Conservation (phyloP, 1,140 invertebrate genomes). For the Rhopalosiphum padi region DNA sequence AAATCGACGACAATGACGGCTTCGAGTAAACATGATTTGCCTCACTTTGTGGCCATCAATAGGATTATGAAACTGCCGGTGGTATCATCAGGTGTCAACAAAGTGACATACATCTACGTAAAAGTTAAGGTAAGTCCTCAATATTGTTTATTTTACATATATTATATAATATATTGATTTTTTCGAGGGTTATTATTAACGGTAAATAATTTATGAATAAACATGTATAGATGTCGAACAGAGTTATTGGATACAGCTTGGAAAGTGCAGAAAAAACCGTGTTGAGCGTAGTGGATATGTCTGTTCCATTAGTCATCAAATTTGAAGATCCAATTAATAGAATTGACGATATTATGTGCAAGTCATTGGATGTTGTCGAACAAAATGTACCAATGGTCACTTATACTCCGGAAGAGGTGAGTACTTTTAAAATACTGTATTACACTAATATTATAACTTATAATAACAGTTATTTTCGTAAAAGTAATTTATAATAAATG, state of each 20-base stretch:
- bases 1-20: not conserved
- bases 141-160: not conserved
- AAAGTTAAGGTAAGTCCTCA: not conserved
- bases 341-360: slow-evolving; percentile 78
- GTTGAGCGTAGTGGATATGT: slow-evolving; percentile 71
- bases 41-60: slow-evolving; percentile 43
- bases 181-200: not conserved
- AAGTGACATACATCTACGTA: slow-evolving; percentile 23
- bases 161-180: not conserved
- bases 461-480: not conserved
- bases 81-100: slow-evolving; percentile 27
- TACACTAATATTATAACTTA: not conserved
- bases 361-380: slow-evolving; percentile 78
- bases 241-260: slow-evolving; percentile 75
- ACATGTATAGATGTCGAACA: slow-evolving; percentile 70
- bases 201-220: not conserved
- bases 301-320: slow-evolving; percentile 72
- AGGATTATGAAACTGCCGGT: slow-evolving; percentile 49
- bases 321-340: slow-evolving; percentile 74
- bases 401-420: slow-evolving; percentile 78
- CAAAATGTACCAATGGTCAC: slow-evolving; percentile 77
- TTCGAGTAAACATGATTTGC: not conserved
- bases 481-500: not conserved
- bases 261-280: slow-evolving; percentile 75
- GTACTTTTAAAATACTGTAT: slow-evolving; percentile 53